Evolutionary conservation across 1,140 invertebrate species (phyloP), one percentile per base, ranked within the genome.

Genomic region (Heliconius hewitsoni): DNA sequence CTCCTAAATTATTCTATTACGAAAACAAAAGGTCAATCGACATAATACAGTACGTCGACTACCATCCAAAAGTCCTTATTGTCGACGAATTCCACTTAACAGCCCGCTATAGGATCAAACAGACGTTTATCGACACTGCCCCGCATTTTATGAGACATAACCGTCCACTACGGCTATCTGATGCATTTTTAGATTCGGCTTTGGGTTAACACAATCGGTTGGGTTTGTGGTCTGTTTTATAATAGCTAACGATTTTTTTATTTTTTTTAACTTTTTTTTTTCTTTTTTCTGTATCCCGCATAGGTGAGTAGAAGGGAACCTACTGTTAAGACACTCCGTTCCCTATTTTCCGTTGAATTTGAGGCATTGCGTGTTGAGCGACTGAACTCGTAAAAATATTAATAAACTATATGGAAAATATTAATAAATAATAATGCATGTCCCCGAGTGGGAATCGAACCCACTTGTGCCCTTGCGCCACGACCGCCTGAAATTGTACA

Each of bases 111-210:
- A 73, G 74, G 73, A 73, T 80, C 81, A 81, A 86, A 84, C 84
- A 84, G 87, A 85, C 84, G 83, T 84, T 89, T 89, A 91, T 89
- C 89, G 87, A 80, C 71, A 83, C 84, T 83, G 81, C 72, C 60
- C 81, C 81, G 81, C 86, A 91, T 86, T 94, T 94, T 94, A 94
- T 94, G 92, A 93, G 92, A 91, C 91, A 92, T 93, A 89, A 91
- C 89, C 78, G 81, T 84, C 83, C 81, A 81, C 71, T 84, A 50
- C 52, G 81, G 83, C 82, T 93, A 94, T 94, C 92, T 93, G 92
- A 94, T 94, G 91, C 92, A 92, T 94, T 93, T 94, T 94, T 93
- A 93, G 87, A 87, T 89, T 86, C 87, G 85, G 84, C 89, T 90
- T 86, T 90, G 83, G 91, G 90, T 91, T 90, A 91, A 93, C 89